A percentile compares a stretch with the other conserved stretches of the same genome.
Evolutionary conservation across 2,888 invertebrate genomes (phyloP).

Genomic region (Mechanitis messenoides): DNA sequence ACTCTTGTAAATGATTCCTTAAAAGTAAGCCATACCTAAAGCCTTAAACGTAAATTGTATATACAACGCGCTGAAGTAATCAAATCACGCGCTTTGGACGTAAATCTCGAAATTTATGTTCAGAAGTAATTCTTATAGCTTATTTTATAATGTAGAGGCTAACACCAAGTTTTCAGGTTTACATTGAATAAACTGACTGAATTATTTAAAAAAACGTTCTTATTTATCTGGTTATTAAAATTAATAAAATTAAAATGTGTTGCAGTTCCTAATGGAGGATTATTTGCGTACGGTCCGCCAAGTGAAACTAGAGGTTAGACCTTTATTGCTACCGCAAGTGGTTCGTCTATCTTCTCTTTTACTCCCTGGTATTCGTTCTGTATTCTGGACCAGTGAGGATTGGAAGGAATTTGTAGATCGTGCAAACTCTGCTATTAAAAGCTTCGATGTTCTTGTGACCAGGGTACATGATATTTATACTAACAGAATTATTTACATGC

Average conservation of each 20-base stretch:
- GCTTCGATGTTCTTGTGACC: slow-evolving; percentile 84
- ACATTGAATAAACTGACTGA: neutral
- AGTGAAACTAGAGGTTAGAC: slow-evolving; percentile 92
- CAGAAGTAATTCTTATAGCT: no score
- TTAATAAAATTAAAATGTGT: slow-evolving; percentile 18
- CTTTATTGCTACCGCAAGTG: slow-evolving; percentile 91
- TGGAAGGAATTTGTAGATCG: slow-evolving; percentile 87
- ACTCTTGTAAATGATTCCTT: slow-evolving; percentile 84
- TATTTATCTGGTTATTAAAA: no score
- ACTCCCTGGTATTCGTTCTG: slow-evolving; percentile 85
- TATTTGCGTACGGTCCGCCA: slow-evolving; percentile 83
- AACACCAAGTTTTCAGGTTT: neutral
- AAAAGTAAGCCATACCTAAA: slow-evolving; percentile 66
- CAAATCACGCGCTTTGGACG: no score
- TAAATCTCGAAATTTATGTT: no score
- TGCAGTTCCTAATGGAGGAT: slow-evolving; percentile 85
- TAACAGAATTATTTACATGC: slow-evolving; percentile 91
- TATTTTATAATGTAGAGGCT: no score
- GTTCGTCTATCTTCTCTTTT: slow-evolving; percentile 88
- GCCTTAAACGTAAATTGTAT: no score
- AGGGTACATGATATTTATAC: slow-evolving; percentile 93
- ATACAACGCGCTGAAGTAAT: no score
- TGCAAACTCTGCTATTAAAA: slow-evolving; percentile 85
- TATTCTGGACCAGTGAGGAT: slow-evolving; percentile 91
- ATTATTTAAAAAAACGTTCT: neutral